Conservation (phyloP, 2,888 invertebrate species). For the Leuctra nigra region DNA sequence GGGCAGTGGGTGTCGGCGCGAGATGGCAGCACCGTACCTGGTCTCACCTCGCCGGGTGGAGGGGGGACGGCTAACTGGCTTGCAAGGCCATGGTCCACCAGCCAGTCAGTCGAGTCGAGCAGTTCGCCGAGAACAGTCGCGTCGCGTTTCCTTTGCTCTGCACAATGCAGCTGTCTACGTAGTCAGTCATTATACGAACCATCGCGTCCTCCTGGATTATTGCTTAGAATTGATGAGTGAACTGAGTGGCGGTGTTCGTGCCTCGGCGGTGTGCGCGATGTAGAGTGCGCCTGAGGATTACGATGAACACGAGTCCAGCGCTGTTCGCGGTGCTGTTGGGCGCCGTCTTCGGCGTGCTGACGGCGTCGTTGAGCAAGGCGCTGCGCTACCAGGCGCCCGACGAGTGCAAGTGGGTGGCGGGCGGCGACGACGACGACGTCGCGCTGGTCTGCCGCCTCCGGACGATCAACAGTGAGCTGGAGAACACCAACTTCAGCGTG, state of each 20-base stretch:
- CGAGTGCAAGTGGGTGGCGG: slow-evolving; percentile 71
- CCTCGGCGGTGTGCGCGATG: slow-evolving; percentile 34
- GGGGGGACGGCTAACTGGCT: too few species aligned
- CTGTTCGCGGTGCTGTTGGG: slow-evolving; percentile 52
- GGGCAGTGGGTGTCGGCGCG: too few species aligned
- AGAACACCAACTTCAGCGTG: slow-evolving; percentile 75
- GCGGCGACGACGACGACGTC: slow-evolving; percentile 48
- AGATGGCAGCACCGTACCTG: too few species aligned
- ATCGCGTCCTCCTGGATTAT: too few species aligned
- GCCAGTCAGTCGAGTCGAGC: slow-evolving; percentile 4
- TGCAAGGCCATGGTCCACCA: background rate
- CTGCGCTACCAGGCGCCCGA: slow-evolving; percentile 70
- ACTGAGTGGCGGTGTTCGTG: slow-evolving; percentile 36
- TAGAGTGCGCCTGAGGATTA: too few species aligned
- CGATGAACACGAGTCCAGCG: slow-evolving; percentile 41
- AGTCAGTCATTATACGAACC: background rate
- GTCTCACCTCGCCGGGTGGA: too few species aligned
- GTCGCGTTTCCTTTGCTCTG: background rate
- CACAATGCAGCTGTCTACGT: background rate
- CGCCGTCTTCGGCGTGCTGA: slow-evolving; percentile 53
- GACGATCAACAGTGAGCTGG: slow-evolving; percentile 74
- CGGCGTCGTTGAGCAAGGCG: slow-evolving; percentile 54
- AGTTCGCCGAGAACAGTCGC: background rate
- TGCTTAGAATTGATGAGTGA: slow-evolving; percentile 31
- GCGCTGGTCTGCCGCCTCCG: slow-evolving; percentile 66